phyloP scores from a whole-genome alignment of 1,140 invertebrate species.

The Bactericera cockerelli region DNA sequence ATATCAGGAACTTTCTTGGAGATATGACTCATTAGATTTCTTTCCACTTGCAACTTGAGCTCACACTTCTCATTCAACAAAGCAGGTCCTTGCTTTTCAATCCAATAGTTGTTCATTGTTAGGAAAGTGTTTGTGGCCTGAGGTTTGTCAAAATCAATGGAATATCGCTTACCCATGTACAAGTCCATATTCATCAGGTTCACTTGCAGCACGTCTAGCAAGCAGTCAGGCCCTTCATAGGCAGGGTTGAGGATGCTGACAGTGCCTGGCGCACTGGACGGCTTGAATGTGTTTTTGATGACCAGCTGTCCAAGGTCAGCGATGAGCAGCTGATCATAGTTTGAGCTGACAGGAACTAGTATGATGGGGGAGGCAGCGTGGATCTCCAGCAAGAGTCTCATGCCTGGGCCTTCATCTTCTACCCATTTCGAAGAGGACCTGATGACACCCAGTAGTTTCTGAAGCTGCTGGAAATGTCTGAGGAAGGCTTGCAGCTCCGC shows the following conservation, averaged over 20 bases:
- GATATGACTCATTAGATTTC: slow-evolving; percentile 58
- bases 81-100: slow-evolving; percentile 40
- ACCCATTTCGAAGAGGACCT: slow-evolving; percentile 17
- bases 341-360: slow-evolving; percentile 70
- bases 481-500: slow-evolving; percentile 75
- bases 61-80: slow-evolving; percentile 65
- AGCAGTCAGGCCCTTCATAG: slow-evolving; percentile 21
- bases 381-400: slow-evolving; percentile 47
- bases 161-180: slow-evolving; percentile 43
- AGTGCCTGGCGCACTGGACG: slow-evolving; percentile 26
- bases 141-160: slow-evolving; percentile 11
- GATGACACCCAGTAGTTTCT: slow-evolving; percentile 36
- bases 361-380: slow-evolving; percentile 69
- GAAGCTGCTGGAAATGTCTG: slow-evolving; percentile 67
- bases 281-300: slow-evolving; percentile 43
- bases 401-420: slow-evolving; percentile 18
- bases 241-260: slow-evolving; percentile 33
- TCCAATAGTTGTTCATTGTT: slow-evolving; percentile 28
- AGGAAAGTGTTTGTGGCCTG: background rate
- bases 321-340: slow-evolving; percentile 57
- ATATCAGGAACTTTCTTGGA: slow-evolving; percentile 61
- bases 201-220: slow-evolving; percentile 62
- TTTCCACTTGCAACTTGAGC: slow-evolving; percentile 60
- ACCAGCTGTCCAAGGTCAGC: slow-evolving; percentile 66
- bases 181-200: slow-evolving; percentile 70